A percentile compares a stretch with the other conserved stretches of the same genome.
These are phyloP conservation scores for Eriocheir sinensis DNA, from an alignment of 1,140 invertebrate species.

Conservation along the genomic window DNA sequence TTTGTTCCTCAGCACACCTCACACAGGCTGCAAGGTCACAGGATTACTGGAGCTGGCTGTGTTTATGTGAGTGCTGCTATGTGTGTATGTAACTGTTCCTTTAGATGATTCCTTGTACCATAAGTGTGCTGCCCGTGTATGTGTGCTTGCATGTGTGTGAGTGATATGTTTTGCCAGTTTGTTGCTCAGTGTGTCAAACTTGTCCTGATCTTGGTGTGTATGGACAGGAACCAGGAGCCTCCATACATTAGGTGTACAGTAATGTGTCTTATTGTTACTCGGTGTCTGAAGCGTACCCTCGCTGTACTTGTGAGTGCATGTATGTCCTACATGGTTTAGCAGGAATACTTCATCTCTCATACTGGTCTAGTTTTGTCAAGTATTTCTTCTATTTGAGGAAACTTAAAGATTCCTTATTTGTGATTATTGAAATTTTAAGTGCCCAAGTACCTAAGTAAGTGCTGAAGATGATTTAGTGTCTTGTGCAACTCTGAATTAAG, in stretches of 20 bases:
- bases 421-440: no score
- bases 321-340: not conserved
- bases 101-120: no score
- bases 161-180: conserved; percentile 10
- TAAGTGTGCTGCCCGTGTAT: no score
- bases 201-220: not conserved
- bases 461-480: not conserved
- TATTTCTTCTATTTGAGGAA: no score
- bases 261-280: not conserved
- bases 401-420: no score
- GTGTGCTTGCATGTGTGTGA: not conserved
- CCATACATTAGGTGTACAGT: conserved; percentile 11
- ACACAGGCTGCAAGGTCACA: conserved; percentile 1
- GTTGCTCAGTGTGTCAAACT: not conserved
- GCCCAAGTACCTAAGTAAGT: no score
- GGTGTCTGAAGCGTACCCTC: not conserved
- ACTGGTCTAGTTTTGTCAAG: no score
- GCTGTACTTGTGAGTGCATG: not conserved
- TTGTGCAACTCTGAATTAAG: not conserved
- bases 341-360: no score
- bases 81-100: no score
- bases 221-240: not conserved
- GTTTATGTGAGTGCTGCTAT: not conserved
- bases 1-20: not conserved
- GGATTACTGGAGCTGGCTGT: not conserved